Conservation (phyloP, 2,888 invertebrate species). For the Troglohyphantes excavatus region DNA sequence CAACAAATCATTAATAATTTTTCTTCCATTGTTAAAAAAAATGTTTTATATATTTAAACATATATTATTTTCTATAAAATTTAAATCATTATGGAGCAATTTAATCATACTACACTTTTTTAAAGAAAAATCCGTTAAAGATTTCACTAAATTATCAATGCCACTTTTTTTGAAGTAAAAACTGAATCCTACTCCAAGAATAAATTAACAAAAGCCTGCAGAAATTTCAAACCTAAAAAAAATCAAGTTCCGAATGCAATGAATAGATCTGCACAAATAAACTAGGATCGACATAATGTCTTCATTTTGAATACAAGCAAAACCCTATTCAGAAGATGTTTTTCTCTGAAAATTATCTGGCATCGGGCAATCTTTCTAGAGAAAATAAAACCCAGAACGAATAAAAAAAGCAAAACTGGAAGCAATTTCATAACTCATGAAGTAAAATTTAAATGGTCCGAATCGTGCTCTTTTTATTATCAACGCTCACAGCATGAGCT, state of each 20-base stretch:
- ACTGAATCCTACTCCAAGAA: not conserved
- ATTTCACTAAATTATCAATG: no score
- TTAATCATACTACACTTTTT: no score
- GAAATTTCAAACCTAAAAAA: not conserved
- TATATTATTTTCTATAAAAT: no score
- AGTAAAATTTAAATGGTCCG: conserved; percentile 75
- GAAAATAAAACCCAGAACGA: conserved; percentile 9
- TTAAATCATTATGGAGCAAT: no score
- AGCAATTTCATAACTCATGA: conserved; percentile 70
- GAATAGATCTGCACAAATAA: not conserved
- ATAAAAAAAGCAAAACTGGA: conserved; percentile 9
- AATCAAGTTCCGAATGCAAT: not conserved
- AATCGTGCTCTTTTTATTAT: conserved; percentile 61
- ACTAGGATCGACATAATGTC: not conserved
- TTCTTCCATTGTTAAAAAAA: no score
- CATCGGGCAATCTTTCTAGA: conserved; percentile 24
- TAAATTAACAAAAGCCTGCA: not conserved
- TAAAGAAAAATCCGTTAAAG: no score
- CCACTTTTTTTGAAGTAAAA: not conserved
- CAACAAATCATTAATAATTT: no score
- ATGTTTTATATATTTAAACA: no score
- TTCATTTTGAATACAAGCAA: not conserved
- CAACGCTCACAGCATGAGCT: conserved; percentile 67
- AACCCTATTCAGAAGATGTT: not conserved
- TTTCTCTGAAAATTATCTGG: conserved; percentile 40